Percentiles rank a stretch among this genome's conserved stretches.
Conservation (phyloP, 2,113 vertebrate genomes). For the Gobio gobio region DNA sequence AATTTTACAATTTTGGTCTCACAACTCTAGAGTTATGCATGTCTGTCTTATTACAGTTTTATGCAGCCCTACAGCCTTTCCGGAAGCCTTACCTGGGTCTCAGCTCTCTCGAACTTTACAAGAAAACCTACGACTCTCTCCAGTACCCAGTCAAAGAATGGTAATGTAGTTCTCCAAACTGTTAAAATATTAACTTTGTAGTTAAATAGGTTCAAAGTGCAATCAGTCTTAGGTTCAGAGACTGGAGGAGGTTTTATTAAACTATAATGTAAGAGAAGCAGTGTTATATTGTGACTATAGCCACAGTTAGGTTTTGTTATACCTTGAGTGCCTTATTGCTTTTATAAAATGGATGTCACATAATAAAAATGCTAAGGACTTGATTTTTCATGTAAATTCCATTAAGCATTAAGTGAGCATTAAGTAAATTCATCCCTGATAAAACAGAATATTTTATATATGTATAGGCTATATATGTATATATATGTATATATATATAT, state of each 20-base stretch:
- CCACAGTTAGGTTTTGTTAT: background rate
- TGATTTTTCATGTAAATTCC: background rate
- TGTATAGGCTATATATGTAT: too few species aligned
- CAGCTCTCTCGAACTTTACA: constrained; percentile 64
- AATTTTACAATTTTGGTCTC: background rate
- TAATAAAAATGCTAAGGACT: background rate
- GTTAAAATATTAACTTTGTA: background rate
- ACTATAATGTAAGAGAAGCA: background rate
- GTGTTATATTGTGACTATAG: background rate
- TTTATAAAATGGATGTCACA: background rate
- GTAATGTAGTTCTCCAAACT: constrained; percentile 66
- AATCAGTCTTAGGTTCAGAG: background rate
- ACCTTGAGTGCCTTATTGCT: background rate
- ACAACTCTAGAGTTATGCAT: background rate
- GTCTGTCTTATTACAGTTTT: constrained; percentile 63
- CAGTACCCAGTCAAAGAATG: constrained; percentile 80
- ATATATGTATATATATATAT: too few species aligned
- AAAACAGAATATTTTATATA: too few species aligned
- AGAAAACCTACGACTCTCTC: constrained; percentile 72
- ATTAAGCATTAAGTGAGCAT: background rate
- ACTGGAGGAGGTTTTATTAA: background rate
- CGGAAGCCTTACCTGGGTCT: constrained; percentile 59
- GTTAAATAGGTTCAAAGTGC: background rate
- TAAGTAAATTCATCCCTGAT: too few species aligned
- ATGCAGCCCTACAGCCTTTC: constrained; percentile 63